These are phyloP conservation scores for Heliconius erato DNA, from an alignment of 2,888 invertebrate species.

Conservation along the genomic window DNA sequence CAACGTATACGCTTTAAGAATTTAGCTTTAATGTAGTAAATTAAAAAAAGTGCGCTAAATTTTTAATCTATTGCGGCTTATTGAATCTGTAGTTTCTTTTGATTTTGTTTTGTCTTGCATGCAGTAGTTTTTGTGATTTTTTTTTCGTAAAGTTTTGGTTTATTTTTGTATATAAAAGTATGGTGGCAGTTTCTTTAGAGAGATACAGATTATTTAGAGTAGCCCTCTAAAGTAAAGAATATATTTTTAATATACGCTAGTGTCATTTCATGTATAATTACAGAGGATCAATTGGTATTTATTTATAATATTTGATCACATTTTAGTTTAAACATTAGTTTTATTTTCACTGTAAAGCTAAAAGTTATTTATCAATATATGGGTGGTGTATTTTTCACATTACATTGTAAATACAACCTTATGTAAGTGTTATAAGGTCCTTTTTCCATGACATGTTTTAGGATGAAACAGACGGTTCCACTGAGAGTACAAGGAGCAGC, in stretches of 20 bases:
- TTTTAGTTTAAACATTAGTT: constrained; percentile 1
- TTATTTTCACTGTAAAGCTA: constrained; percentile 4
- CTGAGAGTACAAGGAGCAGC: constrained; percentile 77
- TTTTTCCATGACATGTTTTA: constrained; percentile 61
- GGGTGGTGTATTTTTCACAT: constrained; percentile 7
- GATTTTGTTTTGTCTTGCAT: constrained; percentile 28
- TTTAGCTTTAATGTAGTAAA: constrained; percentile 15
- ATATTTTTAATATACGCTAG: constrained; percentile 12
- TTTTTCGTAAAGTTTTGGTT: neutral
- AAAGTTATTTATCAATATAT: neutral
- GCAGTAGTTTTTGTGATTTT: constrained; percentile 10
- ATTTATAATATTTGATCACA: neutral
- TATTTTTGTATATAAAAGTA: neutral
- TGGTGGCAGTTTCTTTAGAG: constrained; percentile 13
- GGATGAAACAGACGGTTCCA: constrained; percentile 87
- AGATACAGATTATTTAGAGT: neutral
- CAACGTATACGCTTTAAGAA: constrained; percentile 15
- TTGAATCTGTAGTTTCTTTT: constrained; percentile 6
- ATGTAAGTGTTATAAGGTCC: neutral
- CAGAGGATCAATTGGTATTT: neutral
- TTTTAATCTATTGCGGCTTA: constrained; percentile 15
- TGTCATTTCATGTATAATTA: neutral
- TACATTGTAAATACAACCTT: constrained; percentile 16
- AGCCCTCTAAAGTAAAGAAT: neutral
- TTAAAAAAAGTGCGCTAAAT: neutral